Conservation (phyloP, 2,888 invertebrate species). For the Ornithoptera priamus region DNA sequence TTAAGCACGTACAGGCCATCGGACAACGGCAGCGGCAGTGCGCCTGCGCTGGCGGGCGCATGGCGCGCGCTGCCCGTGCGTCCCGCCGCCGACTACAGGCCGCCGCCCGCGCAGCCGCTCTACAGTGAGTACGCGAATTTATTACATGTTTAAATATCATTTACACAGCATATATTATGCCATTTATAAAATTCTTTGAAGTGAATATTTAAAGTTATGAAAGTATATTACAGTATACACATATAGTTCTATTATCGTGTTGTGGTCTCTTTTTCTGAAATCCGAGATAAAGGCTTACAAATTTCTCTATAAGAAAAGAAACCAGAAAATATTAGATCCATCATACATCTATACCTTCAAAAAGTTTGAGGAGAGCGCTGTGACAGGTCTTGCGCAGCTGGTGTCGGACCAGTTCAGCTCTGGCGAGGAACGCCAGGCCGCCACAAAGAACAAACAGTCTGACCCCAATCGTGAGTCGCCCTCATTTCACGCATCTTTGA, state of each 20-base stretch:
- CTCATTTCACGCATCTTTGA: slow-evolving; percentile 6
- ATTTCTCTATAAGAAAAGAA: too few species aligned
- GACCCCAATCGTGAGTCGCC: slow-evolving; percentile 49
- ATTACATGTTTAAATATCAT: too few species aligned
- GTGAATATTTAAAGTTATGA: too few species aligned
- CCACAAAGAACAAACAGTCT: slow-evolving; percentile 40
- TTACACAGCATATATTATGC: too few species aligned
- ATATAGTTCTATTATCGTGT: too few species aligned
- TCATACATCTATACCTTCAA: too few species aligned
- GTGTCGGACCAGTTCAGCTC: slow-evolving; percentile 69
- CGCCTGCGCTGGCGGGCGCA: slow-evolving; percentile 80
- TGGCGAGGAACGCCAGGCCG: slow-evolving; percentile 52
- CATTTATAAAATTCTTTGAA: too few species aligned
- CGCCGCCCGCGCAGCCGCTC: slow-evolving; percentile 68
- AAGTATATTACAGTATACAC: too few species aligned
- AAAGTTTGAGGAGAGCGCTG: slow-evolving; percentile 25
- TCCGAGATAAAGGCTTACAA: too few species aligned
- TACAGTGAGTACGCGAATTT: slow-evolving; percentile 54
- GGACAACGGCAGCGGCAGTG: slow-evolving; percentile 46
- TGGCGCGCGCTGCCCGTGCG: slow-evolving; percentile 91
- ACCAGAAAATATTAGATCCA: too few species aligned
- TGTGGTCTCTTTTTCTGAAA: too few species aligned
- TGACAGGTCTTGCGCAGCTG: slow-evolving; percentile 69
- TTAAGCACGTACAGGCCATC: slow-evolving; percentile 42
- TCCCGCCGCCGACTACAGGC: slow-evolving; percentile 60